Conservation (phyloP, 2,113 vertebrate genomes). For the Euleptes europaea region DNA sequence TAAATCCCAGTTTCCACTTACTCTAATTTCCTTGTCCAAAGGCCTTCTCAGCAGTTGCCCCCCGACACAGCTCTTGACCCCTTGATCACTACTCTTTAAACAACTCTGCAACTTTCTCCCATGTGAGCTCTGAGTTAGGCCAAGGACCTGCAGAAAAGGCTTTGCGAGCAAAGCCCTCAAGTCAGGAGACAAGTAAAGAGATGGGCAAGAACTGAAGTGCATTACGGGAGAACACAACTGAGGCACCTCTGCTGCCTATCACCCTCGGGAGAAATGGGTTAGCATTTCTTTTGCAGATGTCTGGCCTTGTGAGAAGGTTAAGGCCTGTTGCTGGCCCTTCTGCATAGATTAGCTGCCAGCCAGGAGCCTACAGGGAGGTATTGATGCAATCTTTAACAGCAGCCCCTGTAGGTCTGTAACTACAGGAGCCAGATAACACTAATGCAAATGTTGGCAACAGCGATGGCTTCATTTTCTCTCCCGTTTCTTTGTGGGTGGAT, state of each 20-base stretch:
- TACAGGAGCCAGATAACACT: constrained; percentile 22
- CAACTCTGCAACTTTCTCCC: neutral
- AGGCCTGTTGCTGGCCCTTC: neutral
- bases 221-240: neutral
- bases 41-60: neutral
- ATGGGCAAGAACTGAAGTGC: too few species aligned
- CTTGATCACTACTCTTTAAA: neutral
- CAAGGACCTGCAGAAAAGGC: neutral
- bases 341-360: neutral
- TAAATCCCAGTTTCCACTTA: too few species aligned
- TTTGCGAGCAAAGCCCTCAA: neutral
- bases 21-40: too few species aligned
- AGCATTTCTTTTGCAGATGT: neutral
- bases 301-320: neutral
- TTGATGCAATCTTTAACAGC: constrained; percentile 18
- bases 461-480: constrained; percentile 36
- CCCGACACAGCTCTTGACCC: neutral
- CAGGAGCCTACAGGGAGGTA: neutral
- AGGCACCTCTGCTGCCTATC: neutral
- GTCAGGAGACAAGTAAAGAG: neutral
- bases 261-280: neutral
- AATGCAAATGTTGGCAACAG: constrained; percentile 50
- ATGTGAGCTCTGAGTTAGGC: neutral
- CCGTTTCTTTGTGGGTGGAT: constrained; percentile 44
- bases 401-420: constrained; percentile 41